phyloP scores from a whole-genome alignment of 2,797 vertebrate species.

The Galagoides demidoff region DNA sequence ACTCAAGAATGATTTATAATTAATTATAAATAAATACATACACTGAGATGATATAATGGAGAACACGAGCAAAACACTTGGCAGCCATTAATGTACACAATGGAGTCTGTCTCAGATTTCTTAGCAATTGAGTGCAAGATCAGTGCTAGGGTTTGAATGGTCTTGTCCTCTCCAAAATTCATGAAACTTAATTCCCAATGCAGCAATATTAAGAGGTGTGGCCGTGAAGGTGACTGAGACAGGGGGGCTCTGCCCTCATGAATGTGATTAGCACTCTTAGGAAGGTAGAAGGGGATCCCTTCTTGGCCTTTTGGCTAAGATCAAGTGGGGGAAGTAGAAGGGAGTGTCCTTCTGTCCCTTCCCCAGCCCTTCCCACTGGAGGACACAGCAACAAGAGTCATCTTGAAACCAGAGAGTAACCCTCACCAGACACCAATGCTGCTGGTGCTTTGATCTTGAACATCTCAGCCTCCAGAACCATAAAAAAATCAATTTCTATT shows the following conservation, averaged over 20 bases:
- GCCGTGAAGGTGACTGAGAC: neutral
- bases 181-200: neutral
- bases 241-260: neutral
- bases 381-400: neutral
- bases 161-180: neutral
- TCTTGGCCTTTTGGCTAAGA: no score
- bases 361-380: neutral
- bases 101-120: neutral
- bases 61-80: neutral
- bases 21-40: neutral
- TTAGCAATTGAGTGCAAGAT: neutral
- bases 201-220: neutral
- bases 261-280: neutral
- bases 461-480: neutral
- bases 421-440: neutral
- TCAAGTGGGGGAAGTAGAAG: neutral
- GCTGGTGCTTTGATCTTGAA: neutral
- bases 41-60: neutral
- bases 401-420: neutral
- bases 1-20: neutral
- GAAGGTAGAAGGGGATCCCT: neutral
- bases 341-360: neutral
- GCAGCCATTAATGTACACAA: neutral
- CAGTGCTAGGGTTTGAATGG: neutral
- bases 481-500: neutral